Evolutionary conservation across 2,888 invertebrate species (phyloP).

Genomic region (Ceratothoa steindachneri): DNA sequence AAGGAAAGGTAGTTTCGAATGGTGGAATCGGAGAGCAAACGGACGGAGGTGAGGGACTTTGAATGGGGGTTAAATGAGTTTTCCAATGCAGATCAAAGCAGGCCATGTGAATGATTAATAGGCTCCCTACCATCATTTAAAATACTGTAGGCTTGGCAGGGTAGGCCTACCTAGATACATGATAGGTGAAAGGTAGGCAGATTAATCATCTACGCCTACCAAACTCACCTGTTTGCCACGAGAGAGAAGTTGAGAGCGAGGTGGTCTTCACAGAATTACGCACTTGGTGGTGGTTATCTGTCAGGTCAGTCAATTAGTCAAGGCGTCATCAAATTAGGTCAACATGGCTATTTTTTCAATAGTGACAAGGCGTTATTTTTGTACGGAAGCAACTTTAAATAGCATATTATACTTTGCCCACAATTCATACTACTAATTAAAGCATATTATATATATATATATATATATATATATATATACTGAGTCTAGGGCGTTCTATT

Average conservation of each 20-base stretch:
- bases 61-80: background rate
- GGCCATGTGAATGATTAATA: no score
- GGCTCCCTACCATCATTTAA: no score
- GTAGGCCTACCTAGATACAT: background rate
- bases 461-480: slow-evolving; percentile 25
- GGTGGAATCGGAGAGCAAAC: no score
- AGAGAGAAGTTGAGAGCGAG: slow-evolving; percentile 46
- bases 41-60: no score
- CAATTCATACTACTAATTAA: no score
- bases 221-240: slow-evolving; percentile 48
- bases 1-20: background rate
- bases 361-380: background rate
- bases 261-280: slow-evolving; percentile 47
- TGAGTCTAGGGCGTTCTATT: no score
- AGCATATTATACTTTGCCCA: no score
- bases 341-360: background rate
- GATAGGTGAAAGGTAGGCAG: background rate
- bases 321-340: background rate
- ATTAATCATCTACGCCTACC: background rate
- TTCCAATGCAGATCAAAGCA: background rate
- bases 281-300: slow-evolving; percentile 46
- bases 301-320: slow-evolving; percentile 39
- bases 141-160: background rate
- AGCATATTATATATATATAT: slow-evolving; percentile 25
- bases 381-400: no score